These are phyloP conservation scores for Sarcophaga carnaria DNA, from an alignment of 2,888 invertebrate species.

Conservation along the genomic window DNA sequence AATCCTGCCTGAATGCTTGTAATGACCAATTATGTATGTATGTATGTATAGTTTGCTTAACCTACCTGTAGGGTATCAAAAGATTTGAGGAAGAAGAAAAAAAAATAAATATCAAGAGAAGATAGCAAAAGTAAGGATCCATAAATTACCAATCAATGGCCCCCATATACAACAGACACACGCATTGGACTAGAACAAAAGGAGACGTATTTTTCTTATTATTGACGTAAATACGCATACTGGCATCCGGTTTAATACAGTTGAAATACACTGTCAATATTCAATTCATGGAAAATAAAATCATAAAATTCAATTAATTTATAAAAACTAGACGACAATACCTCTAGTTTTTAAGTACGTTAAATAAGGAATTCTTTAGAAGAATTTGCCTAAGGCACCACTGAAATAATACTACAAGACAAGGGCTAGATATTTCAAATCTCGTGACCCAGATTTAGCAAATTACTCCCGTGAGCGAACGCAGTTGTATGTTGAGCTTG, in stretches of 20 bases:
- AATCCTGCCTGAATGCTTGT: not conserved
- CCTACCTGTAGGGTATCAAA: not conserved
- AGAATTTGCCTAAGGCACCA: too few species aligned
- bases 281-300: not conserved
- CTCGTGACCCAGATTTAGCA: too few species aligned
- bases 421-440: too few species aligned
- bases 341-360: too few species aligned
- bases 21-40: too few species aligned
- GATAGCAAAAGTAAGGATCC: slow-evolving; percentile 75
- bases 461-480: too few species aligned
- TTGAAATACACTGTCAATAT: not conserved
- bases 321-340: too few species aligned
- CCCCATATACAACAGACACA: slow-evolving; percentile 25
- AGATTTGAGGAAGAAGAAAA: slow-evolving; percentile 1
- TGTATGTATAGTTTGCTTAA: too few species aligned
- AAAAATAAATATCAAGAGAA: slow-evolving; percentile 1
- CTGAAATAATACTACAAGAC: too few species aligned
- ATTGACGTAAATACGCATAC: slow-evolving; percentile 52
- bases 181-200: slow-evolving; percentile 27
- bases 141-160: slow-evolving; percentile 73
- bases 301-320: too few species aligned
- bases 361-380: too few species aligned
- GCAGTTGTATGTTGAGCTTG: too few species aligned
- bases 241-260: slow-evolving; percentile 44
- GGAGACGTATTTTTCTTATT: slow-evolving; percentile 47